phyloP scores from a whole-genome alignment of 2,113 vertebrate species.

The Emberiza fucata region DNA sequence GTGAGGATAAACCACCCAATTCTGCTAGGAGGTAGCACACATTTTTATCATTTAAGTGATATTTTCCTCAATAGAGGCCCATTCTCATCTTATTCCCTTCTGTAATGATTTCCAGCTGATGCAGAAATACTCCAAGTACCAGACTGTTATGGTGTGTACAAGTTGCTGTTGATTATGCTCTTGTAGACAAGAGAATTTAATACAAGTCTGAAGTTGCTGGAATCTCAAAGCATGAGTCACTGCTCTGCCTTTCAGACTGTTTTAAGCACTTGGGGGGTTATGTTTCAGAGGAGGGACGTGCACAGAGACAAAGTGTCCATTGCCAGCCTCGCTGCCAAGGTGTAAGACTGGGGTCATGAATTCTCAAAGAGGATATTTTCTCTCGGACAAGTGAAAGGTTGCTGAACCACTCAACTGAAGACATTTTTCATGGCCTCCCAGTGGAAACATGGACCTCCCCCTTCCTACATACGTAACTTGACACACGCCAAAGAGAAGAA shows the following conservation, averaged over 20 bases:
- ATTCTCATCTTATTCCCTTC: neutral
- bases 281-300: neutral
- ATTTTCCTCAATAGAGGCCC: neutral
- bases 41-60: neutral
- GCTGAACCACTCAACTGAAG: neutral
- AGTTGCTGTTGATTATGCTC: neutral
- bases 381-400: neutral
- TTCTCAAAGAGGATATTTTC: neutral
- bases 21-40: neutral
- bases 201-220: neutral
- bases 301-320: neutral
- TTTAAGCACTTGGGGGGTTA: neutral
- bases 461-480: rapidly evolving
- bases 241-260: neutral
- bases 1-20: neutral
- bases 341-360: neutral
- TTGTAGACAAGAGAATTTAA: constrained; percentile 10
- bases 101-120: neutral
- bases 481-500: neutral
- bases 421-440: rapidly evolving
- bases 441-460: rapidly evolving
- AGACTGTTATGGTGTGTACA: neutral
- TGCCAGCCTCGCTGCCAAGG: neutral
- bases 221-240: neutral
- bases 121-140: neutral